A percentile compares a stretch with the other conserved stretches of the same genome.
Conservation (phyloP, 2,113 vertebrate genomes). For the Osmerus mordax region DNA sequence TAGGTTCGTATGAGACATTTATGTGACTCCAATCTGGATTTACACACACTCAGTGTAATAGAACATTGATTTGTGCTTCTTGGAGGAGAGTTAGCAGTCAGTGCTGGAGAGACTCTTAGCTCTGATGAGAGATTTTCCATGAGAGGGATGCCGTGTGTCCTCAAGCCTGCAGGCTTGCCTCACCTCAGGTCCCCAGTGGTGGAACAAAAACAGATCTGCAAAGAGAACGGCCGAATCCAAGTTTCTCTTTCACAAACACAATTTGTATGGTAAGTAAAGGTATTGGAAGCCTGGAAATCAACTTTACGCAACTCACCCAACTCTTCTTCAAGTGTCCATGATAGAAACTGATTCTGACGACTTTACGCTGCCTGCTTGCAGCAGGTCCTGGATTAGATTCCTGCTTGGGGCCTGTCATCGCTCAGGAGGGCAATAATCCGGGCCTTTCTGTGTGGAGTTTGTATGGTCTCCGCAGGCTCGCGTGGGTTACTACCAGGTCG, state of each 20-base stretch:
- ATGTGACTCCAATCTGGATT: slow-evolving; percentile 17
- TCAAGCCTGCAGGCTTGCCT: slow-evolving; percentile 14
- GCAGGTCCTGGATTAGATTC: background rate
- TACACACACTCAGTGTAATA: slow-evolving; percentile 19
- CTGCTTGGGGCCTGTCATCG: background rate
- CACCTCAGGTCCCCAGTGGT: slow-evolving; percentile 12
- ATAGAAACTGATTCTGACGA: background rate
- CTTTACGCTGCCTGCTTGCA: background rate
- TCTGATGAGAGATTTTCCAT: slow-evolving; percentile 28
- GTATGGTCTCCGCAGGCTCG: too few species aligned
- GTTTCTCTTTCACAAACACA: background rate
- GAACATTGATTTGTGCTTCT: slow-evolving; percentile 22
- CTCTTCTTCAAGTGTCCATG: too few species aligned
- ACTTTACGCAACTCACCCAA: too few species aligned
- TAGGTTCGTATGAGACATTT: background rate
- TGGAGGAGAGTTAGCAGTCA: slow-evolving; percentile 4
- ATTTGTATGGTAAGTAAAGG: too few species aligned
- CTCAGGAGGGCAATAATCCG: too few species aligned
- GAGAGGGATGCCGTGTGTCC: slow-evolving; percentile 17
- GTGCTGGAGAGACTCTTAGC: background rate
- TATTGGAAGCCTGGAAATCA: too few species aligned
- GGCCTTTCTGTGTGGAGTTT: too few species aligned
- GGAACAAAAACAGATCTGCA: too few species aligned
- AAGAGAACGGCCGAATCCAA: too few species aligned
- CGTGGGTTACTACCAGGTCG: too few species aligned